These are phyloP conservation scores for Tenualosa thibaudeaui DNA, from an alignment of 2,797 vertebrate genomes.

Conservation along the genomic window DNA sequence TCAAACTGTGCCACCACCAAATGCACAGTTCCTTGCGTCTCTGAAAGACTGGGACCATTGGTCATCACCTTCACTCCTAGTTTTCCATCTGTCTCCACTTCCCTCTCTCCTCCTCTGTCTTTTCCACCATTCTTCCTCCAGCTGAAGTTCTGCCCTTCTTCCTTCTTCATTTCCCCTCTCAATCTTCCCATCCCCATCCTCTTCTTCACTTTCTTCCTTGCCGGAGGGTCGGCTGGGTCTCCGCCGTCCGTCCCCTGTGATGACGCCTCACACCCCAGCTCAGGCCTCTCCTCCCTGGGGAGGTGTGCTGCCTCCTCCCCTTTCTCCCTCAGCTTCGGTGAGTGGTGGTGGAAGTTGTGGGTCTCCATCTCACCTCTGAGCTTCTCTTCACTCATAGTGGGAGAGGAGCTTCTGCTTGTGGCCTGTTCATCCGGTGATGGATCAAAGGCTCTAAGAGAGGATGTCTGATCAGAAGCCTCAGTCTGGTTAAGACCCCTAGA, in stretches of 20 bases:
- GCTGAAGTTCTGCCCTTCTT: not conserved
- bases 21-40: conserved; percentile 29
- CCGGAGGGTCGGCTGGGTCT: conserved; percentile 39
- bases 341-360: not conserved
- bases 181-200: conserved; percentile 70
- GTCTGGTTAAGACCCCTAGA: not conserved
- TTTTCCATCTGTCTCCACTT: not conserved
- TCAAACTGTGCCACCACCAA: not conserved
- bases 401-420: not conserved
- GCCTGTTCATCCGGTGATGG: not conserved
- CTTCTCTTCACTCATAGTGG: not conserved
- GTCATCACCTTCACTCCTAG: conserved; percentile 3
- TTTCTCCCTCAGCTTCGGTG: not conserved
- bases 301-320: not conserved
- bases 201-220: conserved; percentile 59
- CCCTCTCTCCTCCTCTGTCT: not conserved
- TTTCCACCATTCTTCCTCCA: not conserved
- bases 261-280: conserved; percentile 24
- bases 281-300: not conserved
- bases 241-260: conserved; percentile 10
- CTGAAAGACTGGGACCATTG: not conserved
- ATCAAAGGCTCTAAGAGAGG: not conserved
- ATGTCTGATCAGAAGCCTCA: not conserved
- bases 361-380: not conserved
- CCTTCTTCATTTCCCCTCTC: conserved; percentile 50